phyloP scores from a whole-genome alignment of 2,797 vertebrate genomes.

The Serranus cabrilla region DNA sequence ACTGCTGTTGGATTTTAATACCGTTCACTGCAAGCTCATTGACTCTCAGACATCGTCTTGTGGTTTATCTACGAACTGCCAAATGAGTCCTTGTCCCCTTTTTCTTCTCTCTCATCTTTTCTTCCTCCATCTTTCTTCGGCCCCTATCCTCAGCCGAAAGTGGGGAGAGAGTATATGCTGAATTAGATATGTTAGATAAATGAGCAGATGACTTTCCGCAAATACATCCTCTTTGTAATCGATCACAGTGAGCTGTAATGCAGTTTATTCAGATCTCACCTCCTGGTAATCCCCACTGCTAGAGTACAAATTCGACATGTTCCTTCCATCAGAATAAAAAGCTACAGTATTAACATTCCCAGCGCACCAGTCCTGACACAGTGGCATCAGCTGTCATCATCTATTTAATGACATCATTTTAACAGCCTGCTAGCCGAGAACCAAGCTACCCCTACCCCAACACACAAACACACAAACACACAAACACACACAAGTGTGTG shows the following conservation, averaged over 20 bases:
- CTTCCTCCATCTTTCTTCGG: slow-evolving; percentile 15
- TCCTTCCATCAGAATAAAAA: slow-evolving; percentile 20
- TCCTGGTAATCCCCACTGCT: slow-evolving; percentile 11
- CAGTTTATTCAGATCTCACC: slow-evolving; percentile 34
- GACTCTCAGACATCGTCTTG: slow-evolving; percentile 80
- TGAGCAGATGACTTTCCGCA: slow-evolving; percentile 37
- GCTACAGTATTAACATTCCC: slow-evolving; percentile 32
- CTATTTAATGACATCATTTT: slow-evolving; percentile 51
- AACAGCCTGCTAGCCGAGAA: slow-evolving; percentile 1
- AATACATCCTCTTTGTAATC: slow-evolving; percentile 45
- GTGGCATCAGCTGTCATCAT: slow-evolving; percentile 45
- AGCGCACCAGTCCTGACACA: slow-evolving; percentile 9
- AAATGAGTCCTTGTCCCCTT: slow-evolving; percentile 71
- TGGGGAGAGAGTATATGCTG: slow-evolving; percentile 15
- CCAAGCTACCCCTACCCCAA: slow-evolving; percentile 5
- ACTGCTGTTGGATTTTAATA: slow-evolving; percentile 85
- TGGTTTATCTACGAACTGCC: slow-evolving; percentile 83
- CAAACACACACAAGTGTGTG: background rate
- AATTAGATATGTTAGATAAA: slow-evolving; percentile 57
- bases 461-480: slow-evolving; percentile 27
- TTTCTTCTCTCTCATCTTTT: slow-evolving; percentile 59
- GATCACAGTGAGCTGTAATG: slow-evolving; percentile 27
- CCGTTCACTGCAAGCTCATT: slow-evolving; percentile 82
- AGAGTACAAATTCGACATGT: slow-evolving; percentile 18
- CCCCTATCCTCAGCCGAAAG: slow-evolving; percentile 4